phyloP scores from a whole-genome alignment of 2,113 vertebrate genomes.

The Tautogolabrus adspersus region DNA sequence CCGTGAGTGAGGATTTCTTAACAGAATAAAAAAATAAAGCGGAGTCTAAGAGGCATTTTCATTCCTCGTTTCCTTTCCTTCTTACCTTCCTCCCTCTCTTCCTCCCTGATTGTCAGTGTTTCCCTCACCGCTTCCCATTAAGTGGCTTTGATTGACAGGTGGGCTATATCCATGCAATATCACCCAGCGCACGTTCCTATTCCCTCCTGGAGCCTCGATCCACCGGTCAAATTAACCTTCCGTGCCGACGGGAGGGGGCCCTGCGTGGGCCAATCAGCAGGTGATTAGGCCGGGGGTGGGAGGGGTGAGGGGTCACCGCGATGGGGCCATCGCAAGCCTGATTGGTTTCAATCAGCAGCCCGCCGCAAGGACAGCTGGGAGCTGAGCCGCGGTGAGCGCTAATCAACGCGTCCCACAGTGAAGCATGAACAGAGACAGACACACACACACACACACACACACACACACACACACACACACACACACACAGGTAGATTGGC shows the following conservation, averaged over 20 bases:
- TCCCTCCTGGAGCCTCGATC: slow-evolving; percentile 83
- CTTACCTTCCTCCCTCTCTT: slow-evolving; percentile 24
- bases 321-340: slow-evolving; percentile 83
- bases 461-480: slow-evolving; percentile 39
- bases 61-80: slow-evolving; percentile 20
- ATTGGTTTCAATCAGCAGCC: slow-evolving; percentile 84
- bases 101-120: slow-evolving; percentile 69
- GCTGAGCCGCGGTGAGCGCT: slow-evolving; percentile 77
- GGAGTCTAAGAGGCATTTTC: background rate
- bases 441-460: slow-evolving; percentile 45
- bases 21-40: background rate
- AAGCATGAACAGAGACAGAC: slow-evolving; percentile 78
- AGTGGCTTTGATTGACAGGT: slow-evolving; percentile 79
- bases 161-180: slow-evolving; percentile 83
- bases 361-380: slow-evolving; percentile 82
- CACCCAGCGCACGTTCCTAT: slow-evolving; percentile 82
- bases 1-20: background rate
- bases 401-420: slow-evolving; percentile 82
- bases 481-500: slow-evolving; percentile 40
- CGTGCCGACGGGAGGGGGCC: slow-evolving; percentile 77
- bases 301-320: slow-evolving; percentile 82
- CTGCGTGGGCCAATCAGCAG: slow-evolving; percentile 83
- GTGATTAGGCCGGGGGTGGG: slow-evolving; percentile 82
- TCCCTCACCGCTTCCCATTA: slow-evolving; percentile 63
- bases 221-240: slow-evolving; percentile 84